Evolutionary conservation across 2,888 invertebrate genomes (phyloP), one percentile per base, ranked within the genome.

Genomic region (Lasius fuliginosus): DNA sequence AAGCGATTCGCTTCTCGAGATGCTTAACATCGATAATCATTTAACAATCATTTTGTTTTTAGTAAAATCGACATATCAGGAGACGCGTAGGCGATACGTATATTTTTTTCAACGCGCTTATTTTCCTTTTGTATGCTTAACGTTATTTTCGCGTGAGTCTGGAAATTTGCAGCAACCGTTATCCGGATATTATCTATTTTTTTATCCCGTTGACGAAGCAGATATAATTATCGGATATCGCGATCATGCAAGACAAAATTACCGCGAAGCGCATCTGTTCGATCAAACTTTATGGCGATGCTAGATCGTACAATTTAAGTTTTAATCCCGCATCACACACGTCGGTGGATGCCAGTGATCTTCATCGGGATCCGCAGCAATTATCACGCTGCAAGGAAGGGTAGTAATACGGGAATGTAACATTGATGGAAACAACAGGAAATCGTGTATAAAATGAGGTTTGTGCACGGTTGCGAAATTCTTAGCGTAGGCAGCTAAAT

Each of bases 1-100:
- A 90, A 89, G 86, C 73, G 83, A 84, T 85, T 91, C 85, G 88
- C 85, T 92, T 91, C 88, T 89, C 88, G 88, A 23, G 23, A 83
- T 85, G 87, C 87, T 73, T 88, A 89, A 89, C 90, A 81, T 90
- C 88, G 86, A 53, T 49, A 89, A 87, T 86, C 82, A 83, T 53
- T n/a, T n/a, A 8, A 53, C 8, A 53, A 53, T 85, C 69, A 33
- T 79, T 87, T 76, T 18, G 64, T 82, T 62, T 82, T 62, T 15
- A 67, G 83, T 60, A 82, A 84, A 74, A 65, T 49, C 67, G 81
- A 42, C 42, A 36, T 46, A 60, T 79, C 33, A 71, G 49, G 33
- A 30, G 49, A 75, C 82, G 74, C 82, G 86, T 90, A 83, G 89
- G 90, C 83, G 86, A 86, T 65, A 67, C 75, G 1, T 8, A 42